Evolutionary conservation across 2,797 vertebrate genomes (phyloP).

Genomic region (Alca torda): DNA sequence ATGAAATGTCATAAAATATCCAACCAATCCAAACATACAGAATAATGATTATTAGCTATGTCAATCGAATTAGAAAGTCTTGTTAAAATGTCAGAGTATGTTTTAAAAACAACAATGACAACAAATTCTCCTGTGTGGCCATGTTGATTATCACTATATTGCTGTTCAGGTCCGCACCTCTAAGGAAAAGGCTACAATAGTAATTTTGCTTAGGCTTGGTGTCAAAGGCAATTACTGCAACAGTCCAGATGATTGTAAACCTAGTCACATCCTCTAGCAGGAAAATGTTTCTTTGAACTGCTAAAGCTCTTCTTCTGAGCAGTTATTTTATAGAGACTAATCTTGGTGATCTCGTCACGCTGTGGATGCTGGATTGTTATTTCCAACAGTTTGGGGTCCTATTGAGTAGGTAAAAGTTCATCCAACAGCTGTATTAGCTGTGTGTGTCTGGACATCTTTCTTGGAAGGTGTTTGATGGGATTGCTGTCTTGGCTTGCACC

Average conservation of each 20-base stretch:
- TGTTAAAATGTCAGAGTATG: not conserved
- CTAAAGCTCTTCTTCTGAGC: not conserved
- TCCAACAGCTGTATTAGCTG: not conserved
- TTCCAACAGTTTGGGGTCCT: not conserved
- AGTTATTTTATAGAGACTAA: not conserved
- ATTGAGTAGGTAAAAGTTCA: not conserved
- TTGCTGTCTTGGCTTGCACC: not conserved
- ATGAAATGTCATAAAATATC: not conserved
- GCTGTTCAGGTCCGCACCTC: not conserved
- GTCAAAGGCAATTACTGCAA: not conserved
- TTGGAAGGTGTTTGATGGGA: not conserved
- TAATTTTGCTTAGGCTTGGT: not conserved
- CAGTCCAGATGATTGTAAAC: not conserved
- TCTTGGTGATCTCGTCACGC: not conserved
- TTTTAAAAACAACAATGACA: not conserved
- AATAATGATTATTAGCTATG: not conserved
- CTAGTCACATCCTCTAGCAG: not conserved
- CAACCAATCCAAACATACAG: not conserved
- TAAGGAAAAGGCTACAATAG: not conserved
- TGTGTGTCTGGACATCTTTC: not conserved
- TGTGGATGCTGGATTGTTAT: not conserved
- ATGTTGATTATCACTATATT: not conserved
- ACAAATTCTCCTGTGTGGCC: not conserved
- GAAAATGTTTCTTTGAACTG: not conserved
- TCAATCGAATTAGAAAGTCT: not conserved